Conservation (phyloP, 1,140 invertebrate genomes). For the Pogonomyrmex californicus region DNA sequence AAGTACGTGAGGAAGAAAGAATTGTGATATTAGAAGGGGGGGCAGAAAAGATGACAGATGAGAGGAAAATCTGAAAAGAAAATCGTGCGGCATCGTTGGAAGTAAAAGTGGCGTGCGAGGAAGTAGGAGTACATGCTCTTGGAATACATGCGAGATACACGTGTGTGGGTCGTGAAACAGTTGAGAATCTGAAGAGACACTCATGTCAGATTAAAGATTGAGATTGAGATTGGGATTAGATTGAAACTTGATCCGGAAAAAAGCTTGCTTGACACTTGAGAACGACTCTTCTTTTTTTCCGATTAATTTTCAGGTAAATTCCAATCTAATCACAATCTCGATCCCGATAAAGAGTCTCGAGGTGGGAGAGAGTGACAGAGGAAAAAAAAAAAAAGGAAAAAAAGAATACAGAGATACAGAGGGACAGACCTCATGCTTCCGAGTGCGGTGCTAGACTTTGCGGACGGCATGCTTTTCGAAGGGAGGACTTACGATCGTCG, state of each 20-base stretch:
- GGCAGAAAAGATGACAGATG: background rate
- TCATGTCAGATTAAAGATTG: too few species aligned
- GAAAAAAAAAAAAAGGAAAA: background rate
- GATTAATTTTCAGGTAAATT: too few species aligned
- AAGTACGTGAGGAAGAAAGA: slow-evolving; percentile 29
- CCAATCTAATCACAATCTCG: too few species aligned
- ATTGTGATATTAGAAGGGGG: background rate
- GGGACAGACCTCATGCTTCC: background rate
- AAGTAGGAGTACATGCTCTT: background rate
- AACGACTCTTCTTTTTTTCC: too few species aligned
- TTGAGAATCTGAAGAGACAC: background rate
- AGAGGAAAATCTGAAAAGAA: background rate
- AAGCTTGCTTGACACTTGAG: too few species aligned
- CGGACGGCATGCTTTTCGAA: slow-evolving; percentile 73
- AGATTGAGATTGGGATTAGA: too few species aligned
- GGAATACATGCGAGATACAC: background rate
- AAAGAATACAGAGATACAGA: background rate
- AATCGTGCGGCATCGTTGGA: background rate
- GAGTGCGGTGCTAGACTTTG: slow-evolving; percentile 62
- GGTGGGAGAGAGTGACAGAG: background rate
- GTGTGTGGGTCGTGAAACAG: background rate
- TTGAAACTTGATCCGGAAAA: too few species aligned
- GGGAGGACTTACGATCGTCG: slow-evolving; percentile 86
- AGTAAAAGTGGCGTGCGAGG: background rate
- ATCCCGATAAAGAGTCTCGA: too few species aligned